Percentiles rank a stretch among this genome's conserved stretches.
These are phyloP conservation scores for Cataglyphis hispanica DNA, from an alignment of 1,140 invertebrate genomes.

Conservation along the genomic window DNA sequence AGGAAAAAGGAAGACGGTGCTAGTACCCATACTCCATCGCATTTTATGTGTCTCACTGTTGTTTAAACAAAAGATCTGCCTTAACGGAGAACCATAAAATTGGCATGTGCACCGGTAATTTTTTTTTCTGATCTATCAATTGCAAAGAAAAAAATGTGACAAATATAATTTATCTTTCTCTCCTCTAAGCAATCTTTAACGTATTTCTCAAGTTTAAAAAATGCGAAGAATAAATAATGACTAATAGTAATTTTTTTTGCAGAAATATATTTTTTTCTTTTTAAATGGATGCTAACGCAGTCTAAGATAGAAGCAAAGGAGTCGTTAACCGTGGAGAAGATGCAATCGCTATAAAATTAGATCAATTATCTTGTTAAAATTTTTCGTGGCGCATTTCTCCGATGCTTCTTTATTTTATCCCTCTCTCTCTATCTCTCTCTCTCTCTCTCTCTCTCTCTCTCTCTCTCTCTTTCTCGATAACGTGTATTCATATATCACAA, in stretches of 20 bases:
- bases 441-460: not conserved
- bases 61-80: constrained; percentile 38
- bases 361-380: not conserved
- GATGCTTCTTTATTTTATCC: not conserved
- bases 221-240: constrained; percentile 16
- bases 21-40: constrained; percentile 68
- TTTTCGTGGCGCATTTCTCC: not conserved
- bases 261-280: constrained; percentile 31
- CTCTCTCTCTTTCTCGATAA: not conserved
- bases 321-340: constrained; percentile 61
- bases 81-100: constrained; percentile 21
- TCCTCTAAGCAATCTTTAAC: not conserved
- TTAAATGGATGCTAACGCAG: constrained; percentile 29
- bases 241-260: not conserved
- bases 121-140: not conserved
- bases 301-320: constrained; percentile 63
- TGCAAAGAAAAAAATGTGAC: constrained; percentile 21
- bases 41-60: constrained; percentile 36
- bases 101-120: constrained; percentile 21
- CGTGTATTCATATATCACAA: constrained; percentile 27
- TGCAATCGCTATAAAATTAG: not conserved
- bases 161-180: not conserved
- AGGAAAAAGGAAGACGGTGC: constrained; percentile 72
- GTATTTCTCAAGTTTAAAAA: constrained; percentile 1
- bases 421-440: too few species aligned